These are phyloP conservation scores for Cyrtorhinus lividipennis DNA, from an alignment of 1,140 invertebrate species.

Conservation along the genomic window DNA sequence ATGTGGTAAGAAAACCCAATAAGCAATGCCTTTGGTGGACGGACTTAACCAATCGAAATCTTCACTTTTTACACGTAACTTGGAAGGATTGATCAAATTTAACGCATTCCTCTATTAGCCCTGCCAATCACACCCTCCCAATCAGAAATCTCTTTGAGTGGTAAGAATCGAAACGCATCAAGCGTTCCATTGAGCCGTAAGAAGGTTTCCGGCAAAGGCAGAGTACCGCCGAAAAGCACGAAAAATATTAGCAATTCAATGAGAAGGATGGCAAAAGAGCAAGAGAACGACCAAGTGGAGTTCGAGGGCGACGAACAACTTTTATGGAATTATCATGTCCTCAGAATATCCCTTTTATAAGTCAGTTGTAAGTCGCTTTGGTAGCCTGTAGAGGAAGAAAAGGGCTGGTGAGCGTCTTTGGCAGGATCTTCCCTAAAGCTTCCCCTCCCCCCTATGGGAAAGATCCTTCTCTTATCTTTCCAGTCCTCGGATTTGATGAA, in stretches of 20 bases:
- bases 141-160: too few species aligned
- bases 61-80: too few species aligned
- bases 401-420: not conserved
- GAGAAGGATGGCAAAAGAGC: not conserved
- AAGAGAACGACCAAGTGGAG: not conserved
- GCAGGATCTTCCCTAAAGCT: not conserved
- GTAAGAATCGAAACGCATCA: too few species aligned
- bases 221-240: not conserved
- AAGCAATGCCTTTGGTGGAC: too few species aligned
- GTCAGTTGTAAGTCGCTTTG: not conserved
- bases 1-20: too few species aligned
- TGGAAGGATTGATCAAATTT: too few species aligned
- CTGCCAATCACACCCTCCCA: too few species aligned
- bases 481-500: not conserved
- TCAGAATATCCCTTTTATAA: not conserved
- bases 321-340: not conserved
- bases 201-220: not conserved
- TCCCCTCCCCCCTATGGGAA: not conserved
- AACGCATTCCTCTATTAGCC: too few species aligned
- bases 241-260: not conserved
- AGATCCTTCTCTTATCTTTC: not conserved
- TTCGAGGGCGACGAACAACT: not conserved
- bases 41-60: too few species aligned
- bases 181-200: not conserved
- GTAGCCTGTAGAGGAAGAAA: too few species aligned